Conservation (phyloP, 2,888 invertebrate species). For the Augiades crinisus region DNA sequence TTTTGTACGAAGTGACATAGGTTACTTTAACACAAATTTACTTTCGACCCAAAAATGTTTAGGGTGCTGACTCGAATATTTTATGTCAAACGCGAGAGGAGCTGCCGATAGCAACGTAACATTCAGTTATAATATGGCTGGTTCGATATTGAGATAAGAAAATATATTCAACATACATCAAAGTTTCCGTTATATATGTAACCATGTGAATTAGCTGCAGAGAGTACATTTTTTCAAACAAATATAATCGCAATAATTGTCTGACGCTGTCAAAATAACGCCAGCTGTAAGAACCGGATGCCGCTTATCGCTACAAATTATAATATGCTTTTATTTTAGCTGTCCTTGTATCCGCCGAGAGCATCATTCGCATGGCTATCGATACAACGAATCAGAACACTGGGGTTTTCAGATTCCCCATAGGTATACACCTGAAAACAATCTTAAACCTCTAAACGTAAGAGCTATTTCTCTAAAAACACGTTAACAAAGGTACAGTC, state of each 20-base stretch:
- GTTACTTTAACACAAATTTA: no score
- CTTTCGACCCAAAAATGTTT: no score
- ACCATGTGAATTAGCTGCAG: no score
- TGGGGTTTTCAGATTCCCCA: conserved; percentile 52
- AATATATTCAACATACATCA: no score
- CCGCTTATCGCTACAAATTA: conserved; percentile 52
- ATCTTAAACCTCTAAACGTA: conserved; percentile 46
- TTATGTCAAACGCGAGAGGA: no score
- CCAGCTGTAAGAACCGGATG: conserved; percentile 34
- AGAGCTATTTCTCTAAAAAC: conserved; percentile 49
- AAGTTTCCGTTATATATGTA: no score
- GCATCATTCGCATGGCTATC: conserved; percentile 69
- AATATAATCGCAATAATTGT: conserved; percentile 9
- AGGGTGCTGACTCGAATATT: no score
- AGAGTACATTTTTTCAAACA: not conserved
- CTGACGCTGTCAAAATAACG: conserved; percentile 21
- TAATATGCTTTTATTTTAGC: conserved; percentile 62
- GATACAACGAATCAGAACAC: conserved; percentile 67
- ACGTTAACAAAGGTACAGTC: conserved; percentile 46
- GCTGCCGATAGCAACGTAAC: no score
- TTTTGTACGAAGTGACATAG: no score
- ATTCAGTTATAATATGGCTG: no score
- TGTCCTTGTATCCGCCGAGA: conserved; percentile 60
- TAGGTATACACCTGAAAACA: conserved; percentile 44
- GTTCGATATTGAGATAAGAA: no score